phyloP scores from a whole-genome alignment of 2,888 invertebrate genomes.

The Anarsia innoxiella region DNA sequence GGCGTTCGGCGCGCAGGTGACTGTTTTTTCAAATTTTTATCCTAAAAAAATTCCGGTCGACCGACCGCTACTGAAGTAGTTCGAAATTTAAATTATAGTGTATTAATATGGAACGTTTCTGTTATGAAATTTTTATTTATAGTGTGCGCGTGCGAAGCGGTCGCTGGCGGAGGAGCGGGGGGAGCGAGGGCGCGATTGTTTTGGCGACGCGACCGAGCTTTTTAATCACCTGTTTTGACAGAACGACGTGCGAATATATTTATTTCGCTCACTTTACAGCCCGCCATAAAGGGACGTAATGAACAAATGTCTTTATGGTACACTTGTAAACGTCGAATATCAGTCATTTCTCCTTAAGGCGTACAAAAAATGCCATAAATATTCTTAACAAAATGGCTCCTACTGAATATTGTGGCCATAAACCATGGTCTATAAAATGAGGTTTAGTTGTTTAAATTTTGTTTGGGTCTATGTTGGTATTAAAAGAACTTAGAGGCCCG shows the following conservation, averaged over 20 bases:
- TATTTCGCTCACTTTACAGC: constrained; percentile 47
- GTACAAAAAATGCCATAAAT: constrained; percentile 68
- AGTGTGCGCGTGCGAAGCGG: constrained; percentile 46
- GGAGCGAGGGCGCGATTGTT: constrained; percentile 26
- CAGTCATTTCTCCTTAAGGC: constrained; percentile 52
- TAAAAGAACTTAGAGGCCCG: constrained; percentile 57
- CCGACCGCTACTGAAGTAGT: constrained; percentile 69
- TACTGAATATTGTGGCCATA: constrained; percentile 70
- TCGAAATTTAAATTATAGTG: constrained; percentile 66
- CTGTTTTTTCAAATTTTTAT: constrained; percentile 47
- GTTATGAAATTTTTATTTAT: constrained; percentile 58
- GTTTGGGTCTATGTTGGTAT: constrained; percentile 55
- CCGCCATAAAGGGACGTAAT: constrained; percentile 56
- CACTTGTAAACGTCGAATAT: constrained; percentile 69
- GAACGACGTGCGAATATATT: constrained; percentile 56
- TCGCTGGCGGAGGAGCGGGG: constrained; percentile 11
- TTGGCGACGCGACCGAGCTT: constrained; percentile 22
- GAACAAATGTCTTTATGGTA: constrained; percentile 68
- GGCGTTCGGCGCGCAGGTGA: constrained; percentile 56
- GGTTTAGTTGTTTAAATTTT: constrained; percentile 66
- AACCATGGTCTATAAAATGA: constrained; percentile 65
- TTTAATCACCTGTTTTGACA: constrained; percentile 44
- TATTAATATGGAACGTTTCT: constrained; percentile 57
- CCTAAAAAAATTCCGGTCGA: constrained; percentile 40
- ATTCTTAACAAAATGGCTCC: constrained; percentile 68